Conservation (phyloP, 2,888 invertebrate genomes). For the Petrolisthes cinctipes region DNA sequence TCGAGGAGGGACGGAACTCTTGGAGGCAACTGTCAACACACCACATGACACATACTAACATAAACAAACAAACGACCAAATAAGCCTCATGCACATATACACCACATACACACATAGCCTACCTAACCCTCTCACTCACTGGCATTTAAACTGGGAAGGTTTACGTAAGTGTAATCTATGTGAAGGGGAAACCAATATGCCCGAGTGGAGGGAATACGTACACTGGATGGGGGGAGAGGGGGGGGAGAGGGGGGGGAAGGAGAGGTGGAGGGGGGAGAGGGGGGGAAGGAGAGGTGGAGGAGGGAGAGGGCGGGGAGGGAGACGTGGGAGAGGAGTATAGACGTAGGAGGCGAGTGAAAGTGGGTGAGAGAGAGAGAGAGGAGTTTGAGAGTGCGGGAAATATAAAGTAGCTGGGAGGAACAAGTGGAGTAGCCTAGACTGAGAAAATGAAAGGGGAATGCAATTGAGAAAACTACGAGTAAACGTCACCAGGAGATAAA, state of each 20-base stretch:
- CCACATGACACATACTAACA: too few species aligned
- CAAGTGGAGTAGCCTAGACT: neutral
- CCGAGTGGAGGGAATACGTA: neutral
- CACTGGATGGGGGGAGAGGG: neutral
- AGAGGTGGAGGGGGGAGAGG: too few species aligned
- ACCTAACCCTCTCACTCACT: too few species aligned
- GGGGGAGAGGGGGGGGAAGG: neutral
- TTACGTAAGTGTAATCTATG: neutral
- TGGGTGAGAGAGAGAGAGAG: neutral
- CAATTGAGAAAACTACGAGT: constrained; percentile 3
- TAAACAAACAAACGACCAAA: too few species aligned
- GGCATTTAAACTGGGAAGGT: neutral
- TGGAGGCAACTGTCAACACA: too few species aligned
- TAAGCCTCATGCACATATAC: too few species aligned
- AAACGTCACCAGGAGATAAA: neutral
- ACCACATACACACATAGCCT: too few species aligned
- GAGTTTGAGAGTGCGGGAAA: too few species aligned
- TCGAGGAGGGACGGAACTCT: too few species aligned
- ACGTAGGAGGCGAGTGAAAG: neutral
- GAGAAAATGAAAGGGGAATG: neutral
- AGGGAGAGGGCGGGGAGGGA: neutral
- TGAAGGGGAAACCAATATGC: neutral
- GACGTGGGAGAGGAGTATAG: neutral
- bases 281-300: neutral
- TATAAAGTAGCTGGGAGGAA: neutral